Conservation (phyloP, 1,140 invertebrate species). For the Orchestia grillus region DNA sequence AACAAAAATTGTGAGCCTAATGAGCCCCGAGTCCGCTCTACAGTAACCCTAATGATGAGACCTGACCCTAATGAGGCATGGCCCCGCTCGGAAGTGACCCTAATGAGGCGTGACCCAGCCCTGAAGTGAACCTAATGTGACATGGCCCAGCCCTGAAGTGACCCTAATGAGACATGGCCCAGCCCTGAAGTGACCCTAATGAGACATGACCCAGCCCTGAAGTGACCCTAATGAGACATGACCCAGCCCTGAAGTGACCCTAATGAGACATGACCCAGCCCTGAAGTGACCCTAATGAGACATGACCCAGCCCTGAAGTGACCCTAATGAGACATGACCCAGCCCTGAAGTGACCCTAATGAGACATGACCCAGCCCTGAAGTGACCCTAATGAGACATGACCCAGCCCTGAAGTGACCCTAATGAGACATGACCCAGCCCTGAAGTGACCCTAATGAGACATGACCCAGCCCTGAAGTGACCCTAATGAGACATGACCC, state of each 20-base stretch:
- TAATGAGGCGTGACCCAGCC: background rate
- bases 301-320: background rate
- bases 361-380: too few relatives aligned
- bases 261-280: too few relatives aligned
- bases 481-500: too few relatives aligned
- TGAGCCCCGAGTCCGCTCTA: background rate
- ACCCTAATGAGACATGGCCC: too few relatives aligned
- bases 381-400: background rate
- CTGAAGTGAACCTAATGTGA: background rate
- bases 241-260: too few relatives aligned
- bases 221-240: too few relatives aligned
- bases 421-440: background rate
- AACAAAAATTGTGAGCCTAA: background rate
- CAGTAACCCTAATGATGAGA: background rate
- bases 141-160: background rate
- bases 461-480: background rate
- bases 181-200: too few relatives aligned
- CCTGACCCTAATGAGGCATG: background rate
- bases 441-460: background rate
- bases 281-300: too few relatives aligned
- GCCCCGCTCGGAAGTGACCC: background rate
- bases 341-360: background rate
- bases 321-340: background rate
- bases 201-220: too few relatives aligned
- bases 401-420: background rate